A percentile compares a stretch with the other conserved stretches of the same genome.
These are phyloP conservation scores for Amorpha juglandis DNA, from an alignment of 2,888 invertebrate genomes.

Conservation along the genomic window DNA sequence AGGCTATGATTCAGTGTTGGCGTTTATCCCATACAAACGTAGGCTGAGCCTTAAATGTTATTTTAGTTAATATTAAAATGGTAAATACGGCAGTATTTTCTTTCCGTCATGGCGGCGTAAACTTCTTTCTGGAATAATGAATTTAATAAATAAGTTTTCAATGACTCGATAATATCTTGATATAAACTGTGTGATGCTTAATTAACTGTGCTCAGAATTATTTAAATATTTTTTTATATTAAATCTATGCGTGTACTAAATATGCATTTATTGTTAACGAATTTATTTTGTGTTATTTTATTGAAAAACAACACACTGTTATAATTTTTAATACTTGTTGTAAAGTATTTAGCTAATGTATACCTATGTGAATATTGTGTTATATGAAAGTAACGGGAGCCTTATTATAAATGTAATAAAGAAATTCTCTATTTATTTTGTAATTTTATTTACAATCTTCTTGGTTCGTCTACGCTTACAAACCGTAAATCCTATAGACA, in stretches of 20 bases:
- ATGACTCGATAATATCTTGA: background rate
- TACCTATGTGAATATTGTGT: conserved; percentile 51
- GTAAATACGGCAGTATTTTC: too few relatives aligned
- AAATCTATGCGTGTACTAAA: conserved; percentile 42
- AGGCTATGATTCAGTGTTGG: too few relatives aligned
- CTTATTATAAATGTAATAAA: conserved; percentile 59
- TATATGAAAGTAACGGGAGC: conserved; percentile 50
- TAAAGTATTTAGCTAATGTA: conserved; percentile 46
- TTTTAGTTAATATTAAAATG: too few relatives aligned
- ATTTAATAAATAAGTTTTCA: background rate
- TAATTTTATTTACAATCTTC: conserved; percentile 21
- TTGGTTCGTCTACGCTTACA: too few relatives aligned
- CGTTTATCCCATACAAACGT: too few relatives aligned
- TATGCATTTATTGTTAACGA: conserved; percentile 81
- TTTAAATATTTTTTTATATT: conserved; percentile 32
- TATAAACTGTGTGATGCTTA: conserved; percentile 27
- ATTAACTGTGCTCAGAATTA: conserved; percentile 32
- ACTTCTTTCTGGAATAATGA: background rate
- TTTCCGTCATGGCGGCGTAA: too few relatives aligned
- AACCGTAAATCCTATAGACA: too few relatives aligned
- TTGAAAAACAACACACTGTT: conserved; percentile 51
- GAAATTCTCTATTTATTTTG: conserved; percentile 44
- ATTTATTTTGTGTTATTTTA: conserved; percentile 76
- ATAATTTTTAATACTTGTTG: conserved; percentile 52
- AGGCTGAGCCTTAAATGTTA: too few relatives aligned